phyloP scores from a whole-genome alignment of 1,140 invertebrate species.

The Micrasema minimum region DNA sequence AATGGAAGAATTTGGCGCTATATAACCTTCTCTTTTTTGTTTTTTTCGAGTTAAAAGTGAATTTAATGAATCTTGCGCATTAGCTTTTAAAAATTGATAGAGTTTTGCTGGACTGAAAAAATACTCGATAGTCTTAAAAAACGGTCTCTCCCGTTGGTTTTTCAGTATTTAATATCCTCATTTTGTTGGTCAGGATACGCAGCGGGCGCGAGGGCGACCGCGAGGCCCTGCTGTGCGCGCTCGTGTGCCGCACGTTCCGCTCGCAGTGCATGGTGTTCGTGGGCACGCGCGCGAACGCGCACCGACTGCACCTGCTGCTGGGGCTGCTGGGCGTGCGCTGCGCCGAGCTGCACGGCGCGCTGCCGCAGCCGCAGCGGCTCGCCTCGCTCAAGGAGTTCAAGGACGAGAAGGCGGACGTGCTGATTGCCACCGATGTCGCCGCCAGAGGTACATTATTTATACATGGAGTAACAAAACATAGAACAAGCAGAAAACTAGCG shows the following conservation, averaged over 20 bases:
- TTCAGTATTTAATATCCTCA: no score
- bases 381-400: conserved; percentile 92
- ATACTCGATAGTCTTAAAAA: no score
- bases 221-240: conserved; percentile 89
- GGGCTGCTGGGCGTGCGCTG: conserved; percentile 85
- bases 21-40: no score
- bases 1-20: no score
- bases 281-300: conserved; percentile 94
- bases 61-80: no score
- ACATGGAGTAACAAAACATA: no score
- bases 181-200: conserved; percentile 62
- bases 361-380: conserved; percentile 91
- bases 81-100: no score
- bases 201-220: conserved; percentile 84
- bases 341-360: conserved; percentile 94
- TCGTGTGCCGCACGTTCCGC: conserved; percentile 93
- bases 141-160: no score
- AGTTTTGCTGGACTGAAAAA: no score
- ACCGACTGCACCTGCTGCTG: conserved; percentile 89
- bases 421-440: conserved; percentile 96
- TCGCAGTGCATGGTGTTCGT: conserved; percentile 95
- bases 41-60: no score
- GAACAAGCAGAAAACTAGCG: no score
- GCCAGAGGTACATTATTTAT: conserved; percentile 77
- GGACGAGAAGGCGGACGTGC: conserved; percentile 87